Percentiles rank a stretch among this genome's conserved stretches.
These are phyloP conservation scores for Bombycilla garrulus DNA, from an alignment of 2,113 vertebrate species.

Conservation along the genomic window DNA sequence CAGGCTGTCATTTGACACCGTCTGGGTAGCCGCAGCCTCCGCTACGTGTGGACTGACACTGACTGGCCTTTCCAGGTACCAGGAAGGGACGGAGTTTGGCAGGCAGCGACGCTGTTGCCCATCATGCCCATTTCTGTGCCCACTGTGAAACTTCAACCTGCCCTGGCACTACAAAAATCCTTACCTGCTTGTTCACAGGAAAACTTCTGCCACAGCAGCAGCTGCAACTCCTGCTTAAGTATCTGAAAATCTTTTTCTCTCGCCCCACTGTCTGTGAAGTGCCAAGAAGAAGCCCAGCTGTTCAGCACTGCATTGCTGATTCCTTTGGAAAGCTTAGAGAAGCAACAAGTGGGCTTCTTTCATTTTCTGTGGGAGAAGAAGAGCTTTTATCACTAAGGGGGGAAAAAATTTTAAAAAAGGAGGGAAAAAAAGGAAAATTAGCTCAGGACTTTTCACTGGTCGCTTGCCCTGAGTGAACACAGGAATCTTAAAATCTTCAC, in stretches of 20 bases:
- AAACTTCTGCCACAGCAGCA: neutral
- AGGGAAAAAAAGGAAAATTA: neutral
- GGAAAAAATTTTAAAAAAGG: neutral
- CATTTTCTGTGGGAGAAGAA: neutral
- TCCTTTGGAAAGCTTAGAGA: slow-evolving; percentile 4
- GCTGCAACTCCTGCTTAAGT: slow-evolving; percentile 6
- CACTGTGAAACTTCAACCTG: neutral
- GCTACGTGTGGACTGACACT: accelerated
- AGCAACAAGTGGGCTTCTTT: slow-evolving; percentile 11
- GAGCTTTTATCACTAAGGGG: neutral
- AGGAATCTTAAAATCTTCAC: neutral
- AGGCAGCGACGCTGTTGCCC: neutral
- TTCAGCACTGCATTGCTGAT: slow-evolving; percentile 19
- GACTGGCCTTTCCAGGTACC: neutral
- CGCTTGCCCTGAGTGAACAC: neutral
- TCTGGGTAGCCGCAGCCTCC: neutral
- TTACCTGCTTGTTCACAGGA: slow-evolving; percentile 26
- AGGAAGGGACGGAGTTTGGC: neutral
- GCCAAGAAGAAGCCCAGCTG: slow-evolving; percentile 58
- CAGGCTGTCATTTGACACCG: neutral
- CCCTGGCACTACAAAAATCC: neutral
- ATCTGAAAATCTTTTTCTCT: slow-evolving; percentile 41
- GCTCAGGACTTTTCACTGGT: neutral
- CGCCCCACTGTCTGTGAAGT: neutral
- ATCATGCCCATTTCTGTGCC: neutral